A percentile compares a stretch with the other conserved stretches of the same genome.
Evolutionary conservation across 2,888 invertebrate species (phyloP).

Genomic region (Anticlea derivata): DNA sequence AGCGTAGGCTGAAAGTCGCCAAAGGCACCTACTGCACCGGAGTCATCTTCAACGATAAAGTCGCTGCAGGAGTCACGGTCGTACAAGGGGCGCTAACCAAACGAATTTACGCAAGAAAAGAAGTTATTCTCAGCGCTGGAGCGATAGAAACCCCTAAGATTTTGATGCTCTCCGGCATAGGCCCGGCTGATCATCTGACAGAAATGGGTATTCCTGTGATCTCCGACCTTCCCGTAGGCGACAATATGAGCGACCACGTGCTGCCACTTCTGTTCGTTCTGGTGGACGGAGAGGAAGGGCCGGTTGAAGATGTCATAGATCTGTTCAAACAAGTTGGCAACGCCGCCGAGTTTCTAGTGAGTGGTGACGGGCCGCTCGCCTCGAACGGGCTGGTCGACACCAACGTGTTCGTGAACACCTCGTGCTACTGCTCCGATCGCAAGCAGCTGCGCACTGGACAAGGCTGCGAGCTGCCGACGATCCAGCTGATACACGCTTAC

Average conservation of each 20-base stretch:
- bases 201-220: conserved; percentile 46
- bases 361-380: conserved; percentile 47
- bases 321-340: conserved; percentile 8
- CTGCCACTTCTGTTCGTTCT: conserved; percentile 46
- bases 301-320: conserved; percentile 16
- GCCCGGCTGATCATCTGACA: conserved; percentile 52
- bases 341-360: conserved; percentile 38
- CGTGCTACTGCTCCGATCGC: conserved; percentile 51
- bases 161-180: conserved; percentile 64
- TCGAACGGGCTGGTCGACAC: conserved; percentile 59
- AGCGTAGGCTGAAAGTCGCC: conserved; percentile 45
- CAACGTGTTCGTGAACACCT: conserved; percentile 51
- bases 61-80: conserved; percentile 53
- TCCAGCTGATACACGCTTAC: conserved; percentile 55
- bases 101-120: conserved; percentile 47
- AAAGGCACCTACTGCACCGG: conserved; percentile 52
- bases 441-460: conserved; percentile 40
- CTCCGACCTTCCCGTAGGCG: conserved; percentile 57
- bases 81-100: conserved; percentile 21
- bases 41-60: conserved; percentile 51
- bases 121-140: conserved; percentile 65
- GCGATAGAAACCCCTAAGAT: conserved; percentile 60
- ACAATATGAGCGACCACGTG: conserved; percentile 57
- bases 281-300: conserved; percentile 40
- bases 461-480: conserved; percentile 53